These are phyloP conservation scores for Drosophila prolongata DNA, from an alignment of 2,888 invertebrate genomes.

Conservation along the genomic window DNA sequence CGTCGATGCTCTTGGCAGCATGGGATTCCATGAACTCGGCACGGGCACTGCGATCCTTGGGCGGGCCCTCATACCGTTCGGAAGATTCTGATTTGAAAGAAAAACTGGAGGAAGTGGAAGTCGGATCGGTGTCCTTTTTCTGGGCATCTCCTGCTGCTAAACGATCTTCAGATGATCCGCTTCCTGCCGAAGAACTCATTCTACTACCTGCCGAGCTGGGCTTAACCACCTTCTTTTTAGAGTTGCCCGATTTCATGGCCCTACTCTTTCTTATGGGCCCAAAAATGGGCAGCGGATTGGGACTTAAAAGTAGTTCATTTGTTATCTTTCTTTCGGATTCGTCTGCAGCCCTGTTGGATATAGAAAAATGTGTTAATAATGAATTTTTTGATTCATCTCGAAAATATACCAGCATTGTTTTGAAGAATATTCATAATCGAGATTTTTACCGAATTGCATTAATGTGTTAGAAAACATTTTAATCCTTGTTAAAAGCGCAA, in stretches of 20 bases:
- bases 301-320: constrained; percentile 45
- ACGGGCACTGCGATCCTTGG: constrained; percentile 26
- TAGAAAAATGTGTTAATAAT: too few species aligned
- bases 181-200: constrained; percentile 23
- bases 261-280: constrained; percentile 19
- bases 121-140: background rate
- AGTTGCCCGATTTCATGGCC: constrained; percentile 16
- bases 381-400: too few species aligned
- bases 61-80: constrained; percentile 6
- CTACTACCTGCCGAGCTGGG: background rate
- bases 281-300: constrained; percentile 42
- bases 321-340: constrained; percentile 46
- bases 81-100: constrained; percentile 7
- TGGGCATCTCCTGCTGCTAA: constrained; percentile 3
- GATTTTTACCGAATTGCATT: too few species aligned
- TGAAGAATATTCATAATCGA: background rate
- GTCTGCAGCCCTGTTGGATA: background rate
- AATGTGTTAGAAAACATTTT: too few species aligned
- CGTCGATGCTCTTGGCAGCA: constrained; percentile 60
- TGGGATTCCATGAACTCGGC: constrained; percentile 52
- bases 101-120: constrained; percentile 11
- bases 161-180: constrained; percentile 26
- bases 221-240: constrained; percentile 6
- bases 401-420: too few species aligned
- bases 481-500: too few species aligned